A percentile compares a stretch with the other conserved stretches of the same genome.
Conservation (phyloP, 2,113 vertebrate genomes). For the Sminthopsis crassicaudata region DNA sequence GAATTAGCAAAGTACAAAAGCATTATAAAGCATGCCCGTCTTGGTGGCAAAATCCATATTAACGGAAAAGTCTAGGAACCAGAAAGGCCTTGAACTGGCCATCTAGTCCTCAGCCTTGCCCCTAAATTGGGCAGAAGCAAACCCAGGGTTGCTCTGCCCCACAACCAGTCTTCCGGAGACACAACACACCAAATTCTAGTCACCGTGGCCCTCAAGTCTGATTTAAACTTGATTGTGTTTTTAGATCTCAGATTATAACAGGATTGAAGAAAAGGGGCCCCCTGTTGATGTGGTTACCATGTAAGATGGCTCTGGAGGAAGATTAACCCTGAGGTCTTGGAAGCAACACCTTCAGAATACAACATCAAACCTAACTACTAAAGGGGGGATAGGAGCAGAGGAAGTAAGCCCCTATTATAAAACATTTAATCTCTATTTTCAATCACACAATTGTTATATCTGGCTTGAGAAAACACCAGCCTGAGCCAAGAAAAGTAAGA, state of each 20-base stretch:
- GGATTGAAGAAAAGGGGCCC: slow-evolving; percentile 38
- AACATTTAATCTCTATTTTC: slow-evolving; percentile 47
- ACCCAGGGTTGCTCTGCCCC: neutral
- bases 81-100: neutral
- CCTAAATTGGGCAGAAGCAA: slow-evolving; percentile 13
- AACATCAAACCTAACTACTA: neutral
- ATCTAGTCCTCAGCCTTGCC: neutral
- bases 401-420: slow-evolving; percentile 28
- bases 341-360: neutral
- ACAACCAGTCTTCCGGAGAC: neutral
- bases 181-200: neutral
- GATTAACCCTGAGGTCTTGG: neutral
- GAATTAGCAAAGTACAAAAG: slow-evolving; percentile 6
- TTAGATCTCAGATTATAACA: slow-evolving; percentile 32
- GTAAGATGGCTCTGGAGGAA: neutral
- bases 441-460: slow-evolving; percentile 37
- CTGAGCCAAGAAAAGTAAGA: slow-evolving; percentile 13
- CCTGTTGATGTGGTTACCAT: neutral
- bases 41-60: neutral
- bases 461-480: slow-evolving; percentile 22
- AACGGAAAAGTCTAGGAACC: slow-evolving; percentile 5
- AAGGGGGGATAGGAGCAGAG: neutral
- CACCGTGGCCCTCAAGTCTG: slow-evolving; percentile 2
- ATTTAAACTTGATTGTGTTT: slow-evolving; percentile 23
- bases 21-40: slow-evolving; percentile 28